Evolutionary conservation across 2,888 invertebrate species (phyloP), one percentile per base, ranked within the genome.

Genomic region (Diarsia dahlii): DNA sequence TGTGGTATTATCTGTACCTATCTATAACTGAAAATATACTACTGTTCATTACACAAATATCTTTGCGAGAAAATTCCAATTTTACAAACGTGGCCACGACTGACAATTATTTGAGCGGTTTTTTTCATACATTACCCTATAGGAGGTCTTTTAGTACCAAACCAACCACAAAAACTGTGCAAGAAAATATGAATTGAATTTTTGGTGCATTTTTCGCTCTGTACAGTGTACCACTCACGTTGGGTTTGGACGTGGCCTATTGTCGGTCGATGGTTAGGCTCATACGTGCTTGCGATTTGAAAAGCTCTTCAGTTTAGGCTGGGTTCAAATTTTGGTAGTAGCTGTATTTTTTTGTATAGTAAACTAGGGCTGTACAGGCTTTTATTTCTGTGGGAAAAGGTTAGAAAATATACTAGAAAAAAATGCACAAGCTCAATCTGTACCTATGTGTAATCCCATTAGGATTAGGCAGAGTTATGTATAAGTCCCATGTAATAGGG

Each of bases 121-220:
- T 73, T 73, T 65, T 69, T 75, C 46, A 68, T 58, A 71, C 20
- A 73, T 64, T 62, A 9, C 46, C 48, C 8, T 20, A 23, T 54
- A 74, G 54, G 23, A 39, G 48, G 73, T 71, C 60, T 63, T 82
- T 82, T 18, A 73, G 58, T n/a, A 69, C 68, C 45, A 71, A 82
- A 69, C 82, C 52, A 45, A 71, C 73, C 78, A 58, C 65, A 83
- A 84, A 83, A 86, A 79, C 71, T 76, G 64, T 64, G 80, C 56
- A 86, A 83, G 75, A 76, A 76, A 76, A 74, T 83, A 84, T 84
- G 76, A 86, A 84, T 80, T 77, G 75, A 83, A 74, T 82, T 86
- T 87, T 79, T 75, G 45, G 60, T 79, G 86, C 70, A 86, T 86
- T 79, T 85, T 84, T 80, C 66, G 74, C 77, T 74, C 63, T 52